phyloP scores from a whole-genome alignment of 1,140 invertebrate species.

The Anadara kagoshimensis region DNA sequence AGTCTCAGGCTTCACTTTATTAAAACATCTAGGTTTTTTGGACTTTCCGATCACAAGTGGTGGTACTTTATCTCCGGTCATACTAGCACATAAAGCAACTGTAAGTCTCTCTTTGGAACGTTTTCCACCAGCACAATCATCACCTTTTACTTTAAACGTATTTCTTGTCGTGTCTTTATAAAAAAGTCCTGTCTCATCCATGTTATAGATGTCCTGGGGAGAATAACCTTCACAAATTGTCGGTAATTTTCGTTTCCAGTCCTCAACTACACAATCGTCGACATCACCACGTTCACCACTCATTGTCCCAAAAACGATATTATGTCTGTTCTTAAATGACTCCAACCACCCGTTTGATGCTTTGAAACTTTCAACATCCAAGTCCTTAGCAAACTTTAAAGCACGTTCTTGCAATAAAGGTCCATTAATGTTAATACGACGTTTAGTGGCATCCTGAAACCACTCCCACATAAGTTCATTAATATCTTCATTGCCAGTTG shows the following conservation, averaged over 20 bases:
- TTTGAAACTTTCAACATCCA: conserved; percentile 44
- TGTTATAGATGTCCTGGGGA: conserved; percentile 45
- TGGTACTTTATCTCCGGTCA: conserved; percentile 39
- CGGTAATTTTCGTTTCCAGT: conserved; percentile 32
- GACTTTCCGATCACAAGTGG: conserved; percentile 45
- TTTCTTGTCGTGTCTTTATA: conserved; percentile 29
- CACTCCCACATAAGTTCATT: conserved; percentile 25
- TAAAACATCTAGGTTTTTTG: conserved; percentile 33
- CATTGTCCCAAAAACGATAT: conserved; percentile 32
- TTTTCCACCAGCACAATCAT: conserved; percentile 38
- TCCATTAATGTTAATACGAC: conserved; percentile 25
- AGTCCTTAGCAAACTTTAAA: conserved; percentile 33
- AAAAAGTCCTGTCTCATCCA: conserved; percentile 52
- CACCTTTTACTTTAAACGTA: conserved; percentile 30
- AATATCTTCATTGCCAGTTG: conserved; percentile 36
- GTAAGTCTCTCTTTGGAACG: conserved; percentile 43
- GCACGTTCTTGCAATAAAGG: conserved; percentile 33
- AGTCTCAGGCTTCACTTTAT: conserved; percentile 7
- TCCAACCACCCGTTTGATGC: conserved; percentile 55
- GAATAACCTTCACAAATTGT: conserved; percentile 38
- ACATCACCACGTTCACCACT: conserved; percentile 40
- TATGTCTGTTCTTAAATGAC: conserved; percentile 28
- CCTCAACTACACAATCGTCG: conserved; percentile 1
- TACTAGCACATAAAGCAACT: conserved; percentile 35
- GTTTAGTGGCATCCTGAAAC: conserved; percentile 18